Evolutionary conservation across 2,797 vertebrate species (phyloP), one percentile per base, ranked within the genome.

Genomic region (Basileuterus tristriatus): DNA sequence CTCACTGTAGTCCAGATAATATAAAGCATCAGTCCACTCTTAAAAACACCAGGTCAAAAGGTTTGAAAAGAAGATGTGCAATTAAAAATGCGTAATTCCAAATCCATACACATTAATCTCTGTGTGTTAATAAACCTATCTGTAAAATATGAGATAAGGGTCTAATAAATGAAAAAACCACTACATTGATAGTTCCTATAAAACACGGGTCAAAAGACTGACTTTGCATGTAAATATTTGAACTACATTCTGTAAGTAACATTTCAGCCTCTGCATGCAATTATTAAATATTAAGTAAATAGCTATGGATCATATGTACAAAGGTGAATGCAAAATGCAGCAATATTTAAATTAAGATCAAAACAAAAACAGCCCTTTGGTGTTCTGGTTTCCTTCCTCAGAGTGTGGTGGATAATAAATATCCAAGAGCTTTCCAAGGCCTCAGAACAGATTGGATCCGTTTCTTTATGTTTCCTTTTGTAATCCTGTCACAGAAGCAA

Each of bases 211-310:
- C 94, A 97, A 89, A 94, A 93, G 83, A 81, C 2, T 90, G 81
- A 89, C 67, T 92, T 90, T 46, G 76, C 53, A 3, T 64, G 93
- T 94, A 97, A 98, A 97, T 97, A 97, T 96, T 90, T 96, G 86
- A 97, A 93, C 68, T 87, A 91, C 27, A 60, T 75, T 87, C 80
- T 77, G 46, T 70, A 96, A 94, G 87, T 93, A 96, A 96, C 63
- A 94, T 94, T 96, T 95, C 96, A 95, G 89, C 83, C 91, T 90
- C 41, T 56, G 71, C 76, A 76, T 11, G 58, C 83, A 94, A 94
- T 93, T 96, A 94, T 69, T 96, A 96, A 97, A 96, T 83, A 96
- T 96, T 87, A 96, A 93, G 91, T 96, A 97, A 98, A 97, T 93
- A 97, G 87, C 49, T 41, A 93, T 91, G 89, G 93, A 97, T 96